These are phyloP conservation scores for Bursaphelenchus mucronatus DNA, from an alignment of 1,140 invertebrate genomes.

Conservation along the genomic window DNA sequence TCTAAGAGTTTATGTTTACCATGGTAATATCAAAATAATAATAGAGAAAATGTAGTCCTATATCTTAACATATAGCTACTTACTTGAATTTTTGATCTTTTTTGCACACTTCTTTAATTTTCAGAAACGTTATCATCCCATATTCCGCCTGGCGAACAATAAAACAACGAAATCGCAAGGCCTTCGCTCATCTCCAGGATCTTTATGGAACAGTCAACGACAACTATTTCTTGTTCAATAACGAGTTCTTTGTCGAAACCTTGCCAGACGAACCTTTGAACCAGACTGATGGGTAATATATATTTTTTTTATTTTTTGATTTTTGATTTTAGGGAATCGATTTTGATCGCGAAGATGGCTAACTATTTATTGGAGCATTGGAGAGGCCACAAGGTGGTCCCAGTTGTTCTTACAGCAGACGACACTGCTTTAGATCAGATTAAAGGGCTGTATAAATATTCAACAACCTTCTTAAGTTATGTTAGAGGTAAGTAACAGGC, in stretches of 20 bases:
- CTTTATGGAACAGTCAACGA: conserved; percentile 27
- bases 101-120: background rate
- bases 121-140: conserved; percentile 40
- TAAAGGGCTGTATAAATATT: conserved; percentile 16
- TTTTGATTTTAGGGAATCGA: conserved; percentile 31
- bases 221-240: conserved; percentile 48
- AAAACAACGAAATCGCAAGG: conserved; percentile 37
- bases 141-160: conserved; percentile 43
- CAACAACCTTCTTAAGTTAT: conserved; percentile 39
- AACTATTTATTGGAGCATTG: conserved; percentile 38
- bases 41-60: background rate
- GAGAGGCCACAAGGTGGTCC: conserved; percentile 23
- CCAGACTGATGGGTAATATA: conserved; percentile 13
- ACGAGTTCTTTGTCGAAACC: conserved; percentile 40
- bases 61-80: background rate
- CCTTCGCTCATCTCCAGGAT: conserved; percentile 32
- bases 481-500: conserved; percentile 32
- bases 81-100: conserved; percentile 2
- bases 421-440: conserved; percentile 27
- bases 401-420: conserved; percentile 33
- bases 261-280: conserved; percentile 28
- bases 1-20: background rate
- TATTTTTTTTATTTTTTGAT: conserved; percentile 18
- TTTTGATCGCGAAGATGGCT: conserved; percentile 29
- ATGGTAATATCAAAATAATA: too few species aligned